Evolutionary conservation across 1,140 invertebrate genomes (phyloP).

Genomic region (Ptiloglossa arizonensis): DNA sequence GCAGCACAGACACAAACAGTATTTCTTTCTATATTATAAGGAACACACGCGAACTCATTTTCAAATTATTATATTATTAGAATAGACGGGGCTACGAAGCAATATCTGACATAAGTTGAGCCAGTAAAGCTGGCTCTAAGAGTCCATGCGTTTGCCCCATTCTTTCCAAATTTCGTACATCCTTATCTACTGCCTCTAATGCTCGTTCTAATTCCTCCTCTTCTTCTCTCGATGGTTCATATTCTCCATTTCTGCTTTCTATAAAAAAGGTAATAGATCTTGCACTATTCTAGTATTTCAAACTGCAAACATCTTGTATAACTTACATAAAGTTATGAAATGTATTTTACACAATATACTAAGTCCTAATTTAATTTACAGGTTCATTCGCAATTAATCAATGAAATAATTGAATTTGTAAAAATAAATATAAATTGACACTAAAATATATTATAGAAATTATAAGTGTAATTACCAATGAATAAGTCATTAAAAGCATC

Average conservation of each 20-base stretch:
- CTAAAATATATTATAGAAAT: constrained; percentile 13
- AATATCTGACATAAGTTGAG: constrained; percentile 81
- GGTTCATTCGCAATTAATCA: background rate
- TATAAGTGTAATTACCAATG: constrained; percentile 84
- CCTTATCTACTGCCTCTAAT: constrained; percentile 90
- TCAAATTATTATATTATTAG: constrained; percentile 55
- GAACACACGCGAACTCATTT: constrained; percentile 67
- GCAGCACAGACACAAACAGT: constrained; percentile 72
- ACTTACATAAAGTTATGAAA: no score
- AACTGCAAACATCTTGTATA: background rate
- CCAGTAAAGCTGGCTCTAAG: constrained; percentile 80
- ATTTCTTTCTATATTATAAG: constrained; percentile 69
- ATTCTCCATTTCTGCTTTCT: constrained; percentile 88
- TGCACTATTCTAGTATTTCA: background rate
- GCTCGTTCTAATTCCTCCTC: constrained; percentile 92
- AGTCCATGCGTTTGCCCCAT: constrained; percentile 85
- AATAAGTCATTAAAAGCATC: constrained; percentile 96
- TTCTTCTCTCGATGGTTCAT: constrained; percentile 89
- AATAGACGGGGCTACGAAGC: constrained; percentile 78
- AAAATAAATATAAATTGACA: constrained; percentile 24
- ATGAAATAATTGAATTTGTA: background rate
- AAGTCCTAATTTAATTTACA: background rate
- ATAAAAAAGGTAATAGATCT: constrained; percentile 56
- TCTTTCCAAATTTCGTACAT: constrained; percentile 89
- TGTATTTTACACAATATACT: no score